Percentiles rank a stretch among this genome's conserved stretches.
Evolutionary conservation across 2,797 vertebrate species (phyloP).

Genomic region (Microchirus variegatus): DNA sequence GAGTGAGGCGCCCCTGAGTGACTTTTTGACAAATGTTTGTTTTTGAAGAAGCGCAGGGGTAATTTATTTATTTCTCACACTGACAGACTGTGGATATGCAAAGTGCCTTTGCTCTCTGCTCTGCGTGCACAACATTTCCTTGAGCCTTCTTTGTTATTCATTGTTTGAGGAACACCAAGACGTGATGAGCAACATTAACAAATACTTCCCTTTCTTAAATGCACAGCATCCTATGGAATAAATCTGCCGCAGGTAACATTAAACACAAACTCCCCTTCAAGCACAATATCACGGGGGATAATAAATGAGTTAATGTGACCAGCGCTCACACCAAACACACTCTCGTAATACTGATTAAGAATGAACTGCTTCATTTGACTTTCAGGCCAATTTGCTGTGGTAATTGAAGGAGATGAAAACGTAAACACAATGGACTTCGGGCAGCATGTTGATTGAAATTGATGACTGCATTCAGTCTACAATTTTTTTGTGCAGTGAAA

Average conservation of each 20-base stretch:
- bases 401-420: constrained; percentile 74
- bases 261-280: constrained; percentile 25
- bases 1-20: constrained; percentile 58
- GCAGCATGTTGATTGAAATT: constrained; percentile 67
- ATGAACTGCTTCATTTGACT: constrained; percentile 61
- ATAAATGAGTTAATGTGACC: constrained; percentile 47
- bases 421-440: constrained; percentile 63
- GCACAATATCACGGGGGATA: constrained; percentile 32
- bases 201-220: constrained; percentile 29
- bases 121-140: constrained; percentile 52
- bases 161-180: constrained; percentile 56
- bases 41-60: constrained; percentile 60
- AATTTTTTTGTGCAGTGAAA: constrained; percentile 18
- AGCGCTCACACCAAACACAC: constrained; percentile 35
- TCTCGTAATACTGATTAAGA: constrained; percentile 63
- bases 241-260: constrained; percentile 40
- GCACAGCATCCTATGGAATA: constrained; percentile 16
- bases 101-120: constrained; percentile 55
- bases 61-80: constrained; percentile 77
- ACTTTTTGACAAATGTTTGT: constrained; percentile 78
- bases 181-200: constrained; percentile 48
- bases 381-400: constrained; percentile 60
- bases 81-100: constrained; percentile 66
- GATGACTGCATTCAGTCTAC: constrained; percentile 58
- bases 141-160: constrained; percentile 72